Base-by-base conservation (phyloP, 2,797 vertebrate genomes). In the Aplochiton taeniatus region DNA sequence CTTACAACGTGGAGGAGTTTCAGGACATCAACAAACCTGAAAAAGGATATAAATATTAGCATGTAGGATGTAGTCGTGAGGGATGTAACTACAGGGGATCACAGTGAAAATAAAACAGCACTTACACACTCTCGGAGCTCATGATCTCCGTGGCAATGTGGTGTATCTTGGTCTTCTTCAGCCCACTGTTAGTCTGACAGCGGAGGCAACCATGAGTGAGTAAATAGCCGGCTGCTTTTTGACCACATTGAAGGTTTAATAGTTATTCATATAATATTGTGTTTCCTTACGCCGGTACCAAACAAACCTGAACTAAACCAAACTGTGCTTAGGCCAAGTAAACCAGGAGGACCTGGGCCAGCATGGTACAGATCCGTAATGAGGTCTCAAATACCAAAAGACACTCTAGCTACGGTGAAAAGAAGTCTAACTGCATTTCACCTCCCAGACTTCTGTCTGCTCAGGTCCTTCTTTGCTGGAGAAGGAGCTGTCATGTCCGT, bases 1-100 rank as follows among this genome's bases (percentile, higher is more conserved):
- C 97, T 99, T 92, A 99, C 97, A 74, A 98, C 94, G 81, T 99
- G 95, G 69, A 99, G 92, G 75, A 99, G 94, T 88, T 97, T 98
- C 78, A 99, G 92, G 69, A 95, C 96, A 54, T 97, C 94, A 76
- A 99, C 98, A 93, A 99, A 99, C 86, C 98, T 99, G 77, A 47
- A 81, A 89, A 83, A 83, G 68, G 56, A 88, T 77, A 68, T 12
- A 16, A 41, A 57, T 4, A 31, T 57, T 42, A n/a, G 11, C 45
- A 0, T n/a, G n/a, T n/a, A n/a, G n/a, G n/a, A n/a, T n/a, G n/a
- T 7, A 8, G 17, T 8, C 45, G 10, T 12, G 62, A 64, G 43
- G n/a, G 9, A 18, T 7, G 42, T 11, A 62, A 55, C 10, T 1
- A 61, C 54, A 8, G 41, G 31, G 4, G 42, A 12, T 8, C 42